Conservation (phyloP, 2,113 vertebrate species). For the Capreolus pygargus region DNA sequence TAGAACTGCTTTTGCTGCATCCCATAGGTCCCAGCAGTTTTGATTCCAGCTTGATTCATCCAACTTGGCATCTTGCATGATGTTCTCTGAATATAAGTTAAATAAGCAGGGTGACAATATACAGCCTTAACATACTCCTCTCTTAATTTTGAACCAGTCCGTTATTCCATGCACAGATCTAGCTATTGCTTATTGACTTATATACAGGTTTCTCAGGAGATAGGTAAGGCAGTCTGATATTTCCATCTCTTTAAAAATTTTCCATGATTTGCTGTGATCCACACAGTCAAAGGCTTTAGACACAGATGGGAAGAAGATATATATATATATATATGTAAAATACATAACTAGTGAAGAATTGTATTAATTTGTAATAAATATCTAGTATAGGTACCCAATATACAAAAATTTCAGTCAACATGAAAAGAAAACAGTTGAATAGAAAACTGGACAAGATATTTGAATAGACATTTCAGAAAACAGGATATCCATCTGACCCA, state of each 20-base stretch:
- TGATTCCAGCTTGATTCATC: neutral
- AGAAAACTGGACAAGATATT: neutral
- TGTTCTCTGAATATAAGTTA: neutral
- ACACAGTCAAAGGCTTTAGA: too few species aligned
- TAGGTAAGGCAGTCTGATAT: neutral
- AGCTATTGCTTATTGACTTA: neutral
- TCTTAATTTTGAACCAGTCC: neutral
- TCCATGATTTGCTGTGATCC: too few species aligned
- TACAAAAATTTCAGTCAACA: neutral
- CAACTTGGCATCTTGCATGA: rapidly evolving
- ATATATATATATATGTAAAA: too few species aligned
- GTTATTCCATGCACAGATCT: neutral
- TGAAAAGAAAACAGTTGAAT: neutral
- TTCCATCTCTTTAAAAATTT: neutral
- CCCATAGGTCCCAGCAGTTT: neutral
- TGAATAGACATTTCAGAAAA: neutral
- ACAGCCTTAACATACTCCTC: neutral
- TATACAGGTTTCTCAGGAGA: neutral
- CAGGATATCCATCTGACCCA: neutral
- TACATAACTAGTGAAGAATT: neutral
- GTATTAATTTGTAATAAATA: neutral
- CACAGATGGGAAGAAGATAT: too few species aligned
- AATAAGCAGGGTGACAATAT: neutral
- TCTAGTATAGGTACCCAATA: neutral
- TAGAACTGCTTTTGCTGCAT: neutral